A percentile compares a stretch with the other conserved stretches of the same genome.
These are phyloP conservation scores for Thalpophila matura DNA, from an alignment of 2,888 invertebrate species.

Conservation along the genomic window DNA sequence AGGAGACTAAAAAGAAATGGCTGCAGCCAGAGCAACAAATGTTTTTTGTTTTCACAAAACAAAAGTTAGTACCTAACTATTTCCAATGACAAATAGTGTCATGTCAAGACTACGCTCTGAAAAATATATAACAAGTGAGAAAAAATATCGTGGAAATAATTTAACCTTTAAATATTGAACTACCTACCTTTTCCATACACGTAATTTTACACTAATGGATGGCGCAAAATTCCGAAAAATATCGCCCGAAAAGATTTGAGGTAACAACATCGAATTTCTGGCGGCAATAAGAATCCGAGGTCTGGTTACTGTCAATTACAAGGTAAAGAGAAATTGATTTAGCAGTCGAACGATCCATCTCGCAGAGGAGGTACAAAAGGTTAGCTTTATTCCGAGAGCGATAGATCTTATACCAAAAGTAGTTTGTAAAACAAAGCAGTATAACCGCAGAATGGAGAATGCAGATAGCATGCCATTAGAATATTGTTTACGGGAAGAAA, in stretches of 20 bases:
- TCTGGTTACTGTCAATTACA: conserved; percentile 58
- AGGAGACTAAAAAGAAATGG: too few relatives aligned
- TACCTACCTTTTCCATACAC: conserved; percentile 7
- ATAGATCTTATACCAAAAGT: too few relatives aligned
- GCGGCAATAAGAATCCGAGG: conserved; percentile 39
- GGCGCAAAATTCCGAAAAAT: conserved; percentile 21
- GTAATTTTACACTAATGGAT: conserved; percentile 27
- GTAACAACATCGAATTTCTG: conserved; percentile 34
- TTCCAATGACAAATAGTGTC: too few relatives aligned
- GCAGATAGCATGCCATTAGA: too few relatives aligned
- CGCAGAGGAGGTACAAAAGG: conserved; percentile 14
- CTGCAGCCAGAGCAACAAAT: too few relatives aligned
- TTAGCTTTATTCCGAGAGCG: not conserved
- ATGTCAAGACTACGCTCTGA: too few relatives aligned
- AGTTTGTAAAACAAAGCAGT: too few relatives aligned
- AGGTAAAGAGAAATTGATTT: conserved; percentile 57
- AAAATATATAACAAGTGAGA: too few relatives aligned
- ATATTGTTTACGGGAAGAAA: too few relatives aligned
- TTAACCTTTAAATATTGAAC: conserved; percentile 22
- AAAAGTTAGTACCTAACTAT: too few relatives aligned
- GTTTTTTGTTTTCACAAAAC: too few relatives aligned
- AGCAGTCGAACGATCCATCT: conserved; percentile 7
- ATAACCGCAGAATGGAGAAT: too few relatives aligned
- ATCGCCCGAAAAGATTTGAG: conserved; percentile 24
- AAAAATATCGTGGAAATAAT: not conserved